phyloP scores from a whole-genome alignment of 2,888 invertebrate genomes.

The Cataglyphis rosenhaueri region DNA sequence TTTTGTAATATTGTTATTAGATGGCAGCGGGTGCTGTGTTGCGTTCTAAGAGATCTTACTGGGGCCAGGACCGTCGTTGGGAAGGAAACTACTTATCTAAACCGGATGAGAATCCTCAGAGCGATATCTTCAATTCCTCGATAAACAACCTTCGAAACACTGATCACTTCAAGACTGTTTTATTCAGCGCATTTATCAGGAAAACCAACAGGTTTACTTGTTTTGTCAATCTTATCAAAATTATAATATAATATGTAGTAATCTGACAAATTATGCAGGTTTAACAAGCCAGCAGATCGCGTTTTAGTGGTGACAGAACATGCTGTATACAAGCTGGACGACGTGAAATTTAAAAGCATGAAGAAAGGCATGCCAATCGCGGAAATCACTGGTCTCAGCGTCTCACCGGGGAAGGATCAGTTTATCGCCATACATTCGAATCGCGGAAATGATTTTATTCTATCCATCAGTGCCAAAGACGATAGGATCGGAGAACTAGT shows the following conservation, averaged over 20 bases:
- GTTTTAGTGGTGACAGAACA: conserved; percentile 95
- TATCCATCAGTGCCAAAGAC: conserved; percentile 89
- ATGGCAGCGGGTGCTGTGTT: conserved; percentile 91
- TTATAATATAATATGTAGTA: background rate
- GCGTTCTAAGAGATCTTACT: conserved; percentile 89
- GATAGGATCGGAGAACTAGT: conserved; percentile 95
- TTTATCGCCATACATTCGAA: conserved; percentile 94
- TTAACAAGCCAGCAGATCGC: conserved; percentile 94
- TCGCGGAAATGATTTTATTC: conserved; percentile 95
- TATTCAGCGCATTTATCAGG: conserved; percentile 84
- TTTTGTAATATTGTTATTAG: conserved; percentile 73
- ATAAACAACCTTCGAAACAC: conserved; percentile 89
- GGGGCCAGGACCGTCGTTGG: conserved; percentile 94
- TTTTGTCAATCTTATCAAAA: background rate
- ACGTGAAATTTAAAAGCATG: conserved; percentile 94
- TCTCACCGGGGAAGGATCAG: conserved; percentile 95
- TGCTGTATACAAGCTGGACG: conserved; percentile 95
- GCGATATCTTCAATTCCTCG: conserved; percentile 89
- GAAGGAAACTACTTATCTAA: conserved; percentile 93
- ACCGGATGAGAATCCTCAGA: conserved; percentile 89
- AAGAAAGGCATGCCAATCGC: conserved; percentile 93
- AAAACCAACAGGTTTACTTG: conserved; percentile 82
- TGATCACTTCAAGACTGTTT: conserved; percentile 88
- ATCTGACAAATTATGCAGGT: conserved; percentile 78
- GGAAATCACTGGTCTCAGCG: conserved; percentile 94